Evolutionary conservation across 2,113 vertebrate genomes (phyloP), one percentile per base, ranked within the genome.

Genomic region (Rhinolophus sinicus): DNA sequence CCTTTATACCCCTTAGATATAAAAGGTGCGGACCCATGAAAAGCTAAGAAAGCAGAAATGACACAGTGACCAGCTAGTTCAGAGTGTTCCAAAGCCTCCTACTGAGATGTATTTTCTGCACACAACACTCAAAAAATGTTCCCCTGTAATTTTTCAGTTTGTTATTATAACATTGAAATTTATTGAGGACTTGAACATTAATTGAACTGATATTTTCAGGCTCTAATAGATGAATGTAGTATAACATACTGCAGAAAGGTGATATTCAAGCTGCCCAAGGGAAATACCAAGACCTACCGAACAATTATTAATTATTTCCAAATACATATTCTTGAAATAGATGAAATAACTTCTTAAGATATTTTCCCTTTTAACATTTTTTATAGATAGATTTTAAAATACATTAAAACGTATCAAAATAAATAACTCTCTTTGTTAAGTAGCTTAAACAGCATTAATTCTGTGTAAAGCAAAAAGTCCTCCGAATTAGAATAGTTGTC

Each of bases 391-490:
- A 94, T 65, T 96, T 35, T 67, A 81, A 84, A 40, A 50, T 47
- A 92, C 1, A 93, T 44, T 64, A 76, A 78, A 82, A 82, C 85
- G 84, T 92, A 75, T 90, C 78, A 70, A 96, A 89, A 96, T 54
- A 56, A 86, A 56, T 62, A 30, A 60, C n/a, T 90, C 4, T 12
- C 12, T 56, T 85, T 87, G 3, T 73, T 60, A 87, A 92, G 30
- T 54, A 54, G 35, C 60, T 70, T 52, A 67, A 15, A 47, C 1
- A 64, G n/a, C 50, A 69, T 30, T 93, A 58, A 67, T 35, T 96
- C 72, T 54, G 52, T 70, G 5, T 72, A 82, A 80, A 96, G 84
- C 30, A 33, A 67, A 87, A 80, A 86, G 8, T 52, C 28, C 33
- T 90, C n/a, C 81, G 64, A 81, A 40, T 33, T 15, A 72, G 9